These are phyloP conservation scores for Drosophila quinaria DNA, from an alignment of 2,888 invertebrate species.

Conservation along the genomic window DNA sequence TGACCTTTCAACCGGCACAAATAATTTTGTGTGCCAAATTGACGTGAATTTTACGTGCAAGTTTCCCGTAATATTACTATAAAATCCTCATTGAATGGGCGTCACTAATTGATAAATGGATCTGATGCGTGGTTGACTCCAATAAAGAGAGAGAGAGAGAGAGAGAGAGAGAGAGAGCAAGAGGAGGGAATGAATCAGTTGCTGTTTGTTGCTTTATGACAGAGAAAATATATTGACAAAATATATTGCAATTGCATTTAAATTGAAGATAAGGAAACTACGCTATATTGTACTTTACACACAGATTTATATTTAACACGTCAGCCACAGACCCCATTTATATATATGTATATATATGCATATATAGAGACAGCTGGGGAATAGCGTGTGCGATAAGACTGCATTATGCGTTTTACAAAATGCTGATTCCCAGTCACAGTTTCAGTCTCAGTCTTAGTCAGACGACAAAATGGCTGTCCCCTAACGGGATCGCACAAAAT, in stretches of 20 bases:
- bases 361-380: slow-evolving; percentile 1
- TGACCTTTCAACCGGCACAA: slow-evolving; percentile 54
- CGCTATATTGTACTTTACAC: slow-evolving; percentile 38
- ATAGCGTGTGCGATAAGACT: slow-evolving; percentile 7
- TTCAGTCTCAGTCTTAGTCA: slow-evolving; percentile 42
- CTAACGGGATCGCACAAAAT: slow-evolving; percentile 3
- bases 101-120: slow-evolving; percentile 79
- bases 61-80: slow-evolving; percentile 52
- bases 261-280: slow-evolving; percentile 62
- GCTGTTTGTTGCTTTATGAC: slow-evolving; percentile 18
- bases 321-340: slow-evolving; percentile 20
- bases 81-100: slow-evolving; percentile 68
- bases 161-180: not conserved
- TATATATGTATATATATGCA: too few species aligned
- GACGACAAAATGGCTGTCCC: slow-evolving; percentile 52
- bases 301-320: slow-evolving; percentile 30
- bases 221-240: slow-evolving; percentile 41
- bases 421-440: not conserved
- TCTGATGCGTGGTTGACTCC: slow-evolving; percentile 61
- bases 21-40: slow-evolving; percentile 57
- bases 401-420: slow-evolving; percentile 18
- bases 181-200: too few species aligned
- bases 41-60: slow-evolving; percentile 73
- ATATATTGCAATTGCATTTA: slow-evolving; percentile 32
- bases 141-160: slow-evolving; percentile 34